phyloP scores from a whole-genome alignment of 2,888 invertebrate species.

The Amiota mariae region DNA sequence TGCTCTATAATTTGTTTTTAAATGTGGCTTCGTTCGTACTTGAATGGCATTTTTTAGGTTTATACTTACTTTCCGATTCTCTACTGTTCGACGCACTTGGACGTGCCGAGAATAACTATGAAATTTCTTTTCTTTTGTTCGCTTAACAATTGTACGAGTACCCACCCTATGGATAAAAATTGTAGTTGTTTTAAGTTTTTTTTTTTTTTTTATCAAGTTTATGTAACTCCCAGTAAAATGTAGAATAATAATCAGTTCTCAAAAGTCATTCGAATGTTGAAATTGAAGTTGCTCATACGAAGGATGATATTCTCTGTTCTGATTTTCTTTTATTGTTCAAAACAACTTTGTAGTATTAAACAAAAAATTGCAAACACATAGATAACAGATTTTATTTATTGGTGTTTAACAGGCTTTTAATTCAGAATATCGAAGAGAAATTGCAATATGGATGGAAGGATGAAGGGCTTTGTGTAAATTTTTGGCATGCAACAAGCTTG shows the following conservation, averaged over 20 bases:
- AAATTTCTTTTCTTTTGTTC: not conserved
- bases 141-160: too few relatives aligned
- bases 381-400: too few relatives aligned
- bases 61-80: not conserved
- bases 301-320: too few relatives aligned
- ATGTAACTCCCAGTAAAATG: not conserved
- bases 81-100: constrained; percentile 10
- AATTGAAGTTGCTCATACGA: too few relatives aligned
- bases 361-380: too few relatives aligned
- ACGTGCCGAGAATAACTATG: constrained; percentile 19
- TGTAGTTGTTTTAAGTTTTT: constrained; percentile 9
- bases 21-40: constrained; percentile 42
- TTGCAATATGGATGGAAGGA: too few relatives aligned
- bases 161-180: not conserved
- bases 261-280: too few relatives aligned
- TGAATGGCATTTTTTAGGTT: not conserved
- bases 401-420: too few relatives aligned
- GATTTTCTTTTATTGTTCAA: not conserved
- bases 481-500: constrained; percentile 1
- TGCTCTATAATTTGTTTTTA: constrained; percentile 58
- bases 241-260: too few relatives aligned
- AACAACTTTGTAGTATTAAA: not conserved
- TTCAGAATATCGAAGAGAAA: too few relatives aligned
- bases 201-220: too few relatives aligned
- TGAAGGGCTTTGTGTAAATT: too few relatives aligned